phyloP scores from a whole-genome alignment of 2,797 vertebrate species.

The Sebastes cheni region DNA sequence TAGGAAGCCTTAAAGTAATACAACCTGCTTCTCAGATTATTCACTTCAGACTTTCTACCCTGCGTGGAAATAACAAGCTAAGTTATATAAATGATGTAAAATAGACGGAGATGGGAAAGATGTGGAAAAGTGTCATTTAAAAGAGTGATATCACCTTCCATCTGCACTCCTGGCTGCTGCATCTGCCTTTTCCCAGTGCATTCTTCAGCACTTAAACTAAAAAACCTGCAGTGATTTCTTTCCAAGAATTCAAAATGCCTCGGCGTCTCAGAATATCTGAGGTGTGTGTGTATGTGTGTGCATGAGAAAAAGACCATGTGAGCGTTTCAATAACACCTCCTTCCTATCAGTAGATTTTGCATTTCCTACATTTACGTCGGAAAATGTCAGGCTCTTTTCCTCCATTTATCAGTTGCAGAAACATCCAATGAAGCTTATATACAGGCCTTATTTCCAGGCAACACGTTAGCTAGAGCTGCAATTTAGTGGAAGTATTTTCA shows the following conservation, averaged over 20 bases:
- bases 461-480: too few species aligned
- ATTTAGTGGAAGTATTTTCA: too few species aligned
- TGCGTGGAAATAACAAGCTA: constrained; percentile 18
- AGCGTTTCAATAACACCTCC: background rate
- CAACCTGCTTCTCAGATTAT: background rate
- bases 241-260: constrained; percentile 33
- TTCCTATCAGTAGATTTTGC: background rate
- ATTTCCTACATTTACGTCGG: background rate
- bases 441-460: background rate
- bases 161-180: constrained; percentile 26
- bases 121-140: constrained; percentile 46
- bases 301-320: background rate
- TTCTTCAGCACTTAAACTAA: constrained; percentile 31
- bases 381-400: background rate
- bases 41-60: background rate
- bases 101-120: constrained; percentile 7
- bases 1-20: background rate
- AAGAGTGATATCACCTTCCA: constrained; percentile 48
- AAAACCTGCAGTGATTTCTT: constrained; percentile 29
- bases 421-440: background rate
- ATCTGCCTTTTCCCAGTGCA: constrained; percentile 20
- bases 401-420: background rate
- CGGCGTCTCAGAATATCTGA: background rate
- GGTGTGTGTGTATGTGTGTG: background rate
- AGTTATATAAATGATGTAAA: constrained; percentile 33